A percentile compares a stretch with the other conserved stretches of the same genome.
phyloP scores from a whole-genome alignment of 2,888 invertebrate species.

The Nemotelus nigrinus region DNA sequence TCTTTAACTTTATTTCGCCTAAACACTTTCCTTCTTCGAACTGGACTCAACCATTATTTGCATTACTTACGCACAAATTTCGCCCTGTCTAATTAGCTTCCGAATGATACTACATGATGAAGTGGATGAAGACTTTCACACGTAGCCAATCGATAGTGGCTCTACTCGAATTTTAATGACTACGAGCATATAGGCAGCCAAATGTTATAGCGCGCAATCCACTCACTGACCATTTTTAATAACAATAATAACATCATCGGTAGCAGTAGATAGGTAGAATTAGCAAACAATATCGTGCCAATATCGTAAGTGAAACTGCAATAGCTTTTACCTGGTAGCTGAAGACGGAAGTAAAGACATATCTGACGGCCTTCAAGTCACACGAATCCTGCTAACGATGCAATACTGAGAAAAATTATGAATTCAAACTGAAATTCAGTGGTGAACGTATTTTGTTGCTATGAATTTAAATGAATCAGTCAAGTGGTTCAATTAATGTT shows the following conservation, averaged over 20 bases:
- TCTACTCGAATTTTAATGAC: slow-evolving; percentile 2
- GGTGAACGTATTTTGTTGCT: no score
- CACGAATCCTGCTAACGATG: no score
- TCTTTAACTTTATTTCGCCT: no score
- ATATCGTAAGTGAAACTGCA: slow-evolving; percentile 18
- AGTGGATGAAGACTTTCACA: slow-evolving; percentile 1
- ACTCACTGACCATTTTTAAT: not conserved
- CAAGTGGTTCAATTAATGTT: no score
- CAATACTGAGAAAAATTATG: no score
- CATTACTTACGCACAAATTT: not conserved
- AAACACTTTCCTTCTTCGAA: no score
- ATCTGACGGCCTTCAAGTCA: not conserved
- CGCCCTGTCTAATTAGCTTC: not conserved
- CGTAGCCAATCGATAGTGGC: slow-evolving; percentile 1
- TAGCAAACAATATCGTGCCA: not conserved
- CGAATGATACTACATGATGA: not conserved
- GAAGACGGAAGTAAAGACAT: slow-evolving; percentile 8
- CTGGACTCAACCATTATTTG: no score
- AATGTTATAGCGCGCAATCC: not conserved
- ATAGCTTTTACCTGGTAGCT: slow-evolving; percentile 29
- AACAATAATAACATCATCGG: slow-evolving; percentile 12
- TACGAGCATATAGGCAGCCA: not conserved
- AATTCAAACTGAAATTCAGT: no score
- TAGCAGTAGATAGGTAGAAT: not conserved
- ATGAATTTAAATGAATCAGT: no score